These are phyloP conservation scores for Erebia aethiops DNA, from an alignment of 2,888 invertebrate genomes.

Conservation along the genomic window DNA sequence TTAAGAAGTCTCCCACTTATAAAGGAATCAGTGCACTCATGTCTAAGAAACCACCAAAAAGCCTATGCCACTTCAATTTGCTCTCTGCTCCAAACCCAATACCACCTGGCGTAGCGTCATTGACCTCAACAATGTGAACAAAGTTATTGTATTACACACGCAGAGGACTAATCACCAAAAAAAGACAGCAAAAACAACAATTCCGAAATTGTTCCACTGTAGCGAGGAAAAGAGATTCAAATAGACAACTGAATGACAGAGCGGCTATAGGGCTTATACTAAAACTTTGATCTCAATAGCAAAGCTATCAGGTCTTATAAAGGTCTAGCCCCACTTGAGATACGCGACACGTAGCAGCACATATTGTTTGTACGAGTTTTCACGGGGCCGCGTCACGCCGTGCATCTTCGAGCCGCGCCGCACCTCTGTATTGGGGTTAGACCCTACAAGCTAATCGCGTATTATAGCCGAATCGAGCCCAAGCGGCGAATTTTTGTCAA, in stretches of 20 bases:
- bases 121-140: slow-evolving; percentile 58
- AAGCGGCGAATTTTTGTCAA: no score
- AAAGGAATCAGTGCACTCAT: neutral
- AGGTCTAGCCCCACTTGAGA: no score
- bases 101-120: slow-evolving; percentile 69
- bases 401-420: no score
- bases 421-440: no score
- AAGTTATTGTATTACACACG: slow-evolving; percentile 49
- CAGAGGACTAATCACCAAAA: slow-evolving; percentile 57
- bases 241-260: neutral
- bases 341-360: no score
- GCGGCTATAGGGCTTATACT: neutral
- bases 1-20: no score
- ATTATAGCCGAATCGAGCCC: no score
- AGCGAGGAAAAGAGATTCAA: slow-evolving; percentile 22
- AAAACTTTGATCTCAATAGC: neutral
- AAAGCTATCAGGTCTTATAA: no score
- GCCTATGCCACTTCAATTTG: slow-evolving; percentile 47
- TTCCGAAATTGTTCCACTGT: slow-evolving; percentile 16
- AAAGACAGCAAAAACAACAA: slow-evolving; percentile 23
- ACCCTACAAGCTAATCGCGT: no score
- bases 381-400: no score
- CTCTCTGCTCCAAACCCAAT: slow-evolving; percentile 46
- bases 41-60: neutral
- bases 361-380: no score